Conservation (phyloP, 2,113 vertebrate species). For the Oryctolagus cuniculus region mOryCun1.1 NC_091438.1:62697001-62697500, state of each 20-base stretch:
- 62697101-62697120: neutral
- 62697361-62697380: no score
- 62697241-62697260: no score
- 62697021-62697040: neutral
- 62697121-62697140: neutral
- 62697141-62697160: neutral
- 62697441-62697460: slow-evolving; percentile 1
- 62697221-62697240: no score
- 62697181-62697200: no score
- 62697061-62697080: neutral
- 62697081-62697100: neutral
- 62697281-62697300: no score
- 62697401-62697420: neutral
- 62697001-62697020: neutral
- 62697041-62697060: neutral
- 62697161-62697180: no score
- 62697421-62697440: neutral
- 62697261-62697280: no score
- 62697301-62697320: no score
- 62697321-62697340: no score
- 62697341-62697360: no score
- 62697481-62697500: neutral
- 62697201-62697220: no score
- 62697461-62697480: neutral
- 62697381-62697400: no score